Base-by-base conservation (phyloP, 2,797 vertebrate species). In the Chaunax sp. region DNA sequence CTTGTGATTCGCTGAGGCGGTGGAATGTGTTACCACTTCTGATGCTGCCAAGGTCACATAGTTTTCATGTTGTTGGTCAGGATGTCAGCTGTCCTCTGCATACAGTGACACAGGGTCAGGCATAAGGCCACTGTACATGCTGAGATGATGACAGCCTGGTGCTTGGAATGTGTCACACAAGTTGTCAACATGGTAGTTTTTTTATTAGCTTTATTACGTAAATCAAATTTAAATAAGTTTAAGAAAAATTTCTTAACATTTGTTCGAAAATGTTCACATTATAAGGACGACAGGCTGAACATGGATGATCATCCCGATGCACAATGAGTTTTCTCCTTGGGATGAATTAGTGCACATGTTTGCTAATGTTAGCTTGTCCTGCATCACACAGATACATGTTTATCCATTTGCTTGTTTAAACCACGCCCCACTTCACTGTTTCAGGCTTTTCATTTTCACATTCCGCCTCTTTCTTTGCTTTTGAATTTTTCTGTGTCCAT, bases 141-240 rank as follows among this genome's bases (percentile, higher is more conserved):
- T 90, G 90, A 71, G 91, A 90, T 60, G 69, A 87, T 85, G 86
- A 87, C 75, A 66, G 72, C 71, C 64, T 57, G 45, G 66, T 61
- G n/a, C 51, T 16, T 54, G 50, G 68, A 69, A 75, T 77, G 59
- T 59, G 37, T 19, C 60, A 16, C 20, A 19, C 52, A 51, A 50
- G 25, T 33, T 57, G 41, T 61, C 18, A 13, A 70, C 57, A 47
- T 13, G 22, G 28, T 40, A 33, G 1, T 37, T 37, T 30, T 30
- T 30, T 30, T 30, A 6, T 30, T 4, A 5, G 5, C 28, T 30
- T 30, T 30, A 30, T n/a, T n/a, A n/a, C n/a, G n/a, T n/a, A n/a
- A n/a, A n/a, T n/a, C n/a, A n/a, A n/a, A n/a, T n/a, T n/a, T n/a
- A n/a, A n/a, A n/a, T n/a, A n/a, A n/a, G n/a, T 19, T 23, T 14